Conservation (phyloP, 2,797 vertebrate species). For the Coracias cyanogaster region DNA sequence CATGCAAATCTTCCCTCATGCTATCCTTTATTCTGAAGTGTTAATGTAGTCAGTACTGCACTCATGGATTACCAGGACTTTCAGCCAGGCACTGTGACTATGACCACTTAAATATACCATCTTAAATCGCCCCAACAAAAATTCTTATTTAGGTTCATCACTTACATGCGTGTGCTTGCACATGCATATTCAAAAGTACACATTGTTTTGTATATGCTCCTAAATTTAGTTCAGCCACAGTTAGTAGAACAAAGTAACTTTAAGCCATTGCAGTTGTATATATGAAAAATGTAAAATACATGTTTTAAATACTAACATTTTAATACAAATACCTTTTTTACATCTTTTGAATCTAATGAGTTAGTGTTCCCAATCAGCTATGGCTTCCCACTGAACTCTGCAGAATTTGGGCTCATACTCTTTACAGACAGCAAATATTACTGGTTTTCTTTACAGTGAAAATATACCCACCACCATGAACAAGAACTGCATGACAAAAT, state of each 20-base stretch:
- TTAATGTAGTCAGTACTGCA: slow-evolving; percentile 32
- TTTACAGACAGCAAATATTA: not conserved
- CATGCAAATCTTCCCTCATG: slow-evolving; percentile 61
- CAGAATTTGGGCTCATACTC: not conserved
- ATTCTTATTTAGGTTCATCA: not conserved
- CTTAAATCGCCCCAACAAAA: not conserved
- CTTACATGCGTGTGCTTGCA: not conserved
- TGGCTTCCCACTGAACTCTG: not conserved
- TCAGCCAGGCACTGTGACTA: not conserved
- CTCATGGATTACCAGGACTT: slow-evolving; percentile 20
- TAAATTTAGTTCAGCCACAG: too few species aligned
- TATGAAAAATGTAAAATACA: fast-evolving
- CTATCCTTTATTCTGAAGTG: slow-evolving; percentile 24
- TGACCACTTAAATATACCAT: not conserved
- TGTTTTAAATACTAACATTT: not conserved
- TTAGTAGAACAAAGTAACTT: not conserved
- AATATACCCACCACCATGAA: not conserved
- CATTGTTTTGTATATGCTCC: too few species aligned
- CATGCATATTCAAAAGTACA: not conserved
- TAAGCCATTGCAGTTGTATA: too few species aligned
- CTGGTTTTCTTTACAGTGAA: not conserved
- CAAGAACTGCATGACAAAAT: not conserved
- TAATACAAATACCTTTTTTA: not conserved
- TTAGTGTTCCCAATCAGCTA: not conserved
- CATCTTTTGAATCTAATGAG: not conserved